phyloP scores from a whole-genome alignment of 1,140 invertebrate genomes.

The Kradibia gibbosae region DNA sequence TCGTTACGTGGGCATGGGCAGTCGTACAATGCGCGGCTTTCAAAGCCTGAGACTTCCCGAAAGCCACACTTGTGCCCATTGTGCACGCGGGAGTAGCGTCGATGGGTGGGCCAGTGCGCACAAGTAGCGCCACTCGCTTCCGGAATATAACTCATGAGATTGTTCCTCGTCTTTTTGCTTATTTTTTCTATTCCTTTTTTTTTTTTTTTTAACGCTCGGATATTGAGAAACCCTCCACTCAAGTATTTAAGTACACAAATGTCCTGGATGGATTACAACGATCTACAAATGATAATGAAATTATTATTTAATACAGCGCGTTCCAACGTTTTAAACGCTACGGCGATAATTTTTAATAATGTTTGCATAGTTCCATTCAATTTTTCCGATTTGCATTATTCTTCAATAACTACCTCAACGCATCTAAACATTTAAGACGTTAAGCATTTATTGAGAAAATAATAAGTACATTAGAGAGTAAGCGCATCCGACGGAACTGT shows the following conservation, averaged over 20 bases:
- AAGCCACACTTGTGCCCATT: conserved; percentile 7
- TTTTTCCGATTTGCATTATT: too few species aligned
- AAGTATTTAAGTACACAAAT: neutral
- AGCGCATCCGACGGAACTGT: neutral
- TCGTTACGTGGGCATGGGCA: neutral
- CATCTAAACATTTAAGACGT: neutral
- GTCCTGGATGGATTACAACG: neutral
- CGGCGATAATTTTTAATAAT: too few species aligned
- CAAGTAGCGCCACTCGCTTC: conserved; percentile 17
- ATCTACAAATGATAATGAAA: too few species aligned
- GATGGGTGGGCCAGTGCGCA: conserved; percentile 12
- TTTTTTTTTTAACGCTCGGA: neutral
- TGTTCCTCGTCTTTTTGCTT: neutral
- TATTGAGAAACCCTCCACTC: neutral
- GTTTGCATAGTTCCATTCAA: too few species aligned
- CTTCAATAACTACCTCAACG: too few species aligned
- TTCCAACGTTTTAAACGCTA: too few species aligned
- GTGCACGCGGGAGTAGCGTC: neutral
- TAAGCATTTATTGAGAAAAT: neutral
- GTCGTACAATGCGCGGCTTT: neutral
- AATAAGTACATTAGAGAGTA: too few species aligned
- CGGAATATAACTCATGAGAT: conserved; percentile 22
- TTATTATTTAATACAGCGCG: too few species aligned
- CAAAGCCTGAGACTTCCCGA: neutral
- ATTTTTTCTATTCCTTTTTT: neutral